Evolutionary conservation across 2,888 invertebrate genomes (phyloP).

Genomic region (Tridacna gigas): DNA sequence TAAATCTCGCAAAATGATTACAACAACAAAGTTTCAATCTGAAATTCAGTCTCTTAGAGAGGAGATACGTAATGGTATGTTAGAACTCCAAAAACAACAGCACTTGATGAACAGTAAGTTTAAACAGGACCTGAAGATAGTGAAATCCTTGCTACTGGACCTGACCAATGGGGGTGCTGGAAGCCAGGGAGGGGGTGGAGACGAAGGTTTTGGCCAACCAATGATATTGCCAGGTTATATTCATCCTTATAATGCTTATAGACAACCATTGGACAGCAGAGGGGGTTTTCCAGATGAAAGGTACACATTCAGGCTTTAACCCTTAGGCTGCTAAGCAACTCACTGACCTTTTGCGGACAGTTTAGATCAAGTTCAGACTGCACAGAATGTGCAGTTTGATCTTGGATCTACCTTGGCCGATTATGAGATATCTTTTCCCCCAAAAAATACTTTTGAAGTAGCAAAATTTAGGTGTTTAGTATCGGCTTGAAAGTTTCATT

Average conservation of each 20-base stretch:
- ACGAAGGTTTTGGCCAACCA: not conserved
- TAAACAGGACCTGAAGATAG: conserved; percentile 69
- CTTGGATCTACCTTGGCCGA: too few relatives aligned
- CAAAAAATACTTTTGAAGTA: too few relatives aligned
- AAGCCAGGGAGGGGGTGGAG: conserved; percentile 24
- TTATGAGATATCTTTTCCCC: too few relatives aligned
- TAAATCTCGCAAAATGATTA: conserved; percentile 54
- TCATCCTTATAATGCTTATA: not conserved
- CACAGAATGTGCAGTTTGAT: too few relatives aligned
- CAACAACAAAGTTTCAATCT: conserved; percentile 70
- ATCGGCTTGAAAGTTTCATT: too few relatives aligned
- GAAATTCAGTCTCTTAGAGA: conserved; percentile 70
- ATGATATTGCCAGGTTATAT: conserved; percentile 19
- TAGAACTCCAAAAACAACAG: conserved; percentile 69
- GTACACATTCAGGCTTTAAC: not conserved
- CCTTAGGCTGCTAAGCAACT: not conserved
- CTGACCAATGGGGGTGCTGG: conserved; percentile 46
- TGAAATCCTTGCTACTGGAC: conserved; percentile 71
- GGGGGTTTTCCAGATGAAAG: not conserved
- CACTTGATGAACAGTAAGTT: conserved; percentile 70
- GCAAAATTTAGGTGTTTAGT: too few relatives aligned
- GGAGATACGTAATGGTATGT: conserved; percentile 55
- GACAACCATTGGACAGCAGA: conserved; percentile 1
- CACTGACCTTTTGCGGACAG: not conserved
- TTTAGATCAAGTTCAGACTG: not conserved